A percentile compares a stretch with the other conserved stretches of the same genome.
phyloP scores from a whole-genome alignment of 2,113 vertebrate species.

The Vidua macroura region DNA sequence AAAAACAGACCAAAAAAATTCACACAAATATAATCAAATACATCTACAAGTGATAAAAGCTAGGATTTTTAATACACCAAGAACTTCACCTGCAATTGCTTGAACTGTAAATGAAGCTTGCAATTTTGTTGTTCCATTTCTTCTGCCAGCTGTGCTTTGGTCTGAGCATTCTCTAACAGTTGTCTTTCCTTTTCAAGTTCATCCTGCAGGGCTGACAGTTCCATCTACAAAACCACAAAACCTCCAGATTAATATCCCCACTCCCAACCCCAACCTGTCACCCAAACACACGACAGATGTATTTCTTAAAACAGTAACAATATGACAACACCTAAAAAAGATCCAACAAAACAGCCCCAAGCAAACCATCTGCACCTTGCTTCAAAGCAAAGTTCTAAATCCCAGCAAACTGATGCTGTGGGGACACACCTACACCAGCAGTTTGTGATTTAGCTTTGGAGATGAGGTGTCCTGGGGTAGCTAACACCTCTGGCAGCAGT shows the following conservation, averaged over 20 bases:
- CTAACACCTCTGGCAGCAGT: not conserved
- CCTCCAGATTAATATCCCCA: not conserved
- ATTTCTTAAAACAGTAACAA: not conserved
- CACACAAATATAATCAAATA: not conserved
- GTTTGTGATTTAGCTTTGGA: rapidly evolving
- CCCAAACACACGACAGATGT: not conserved
- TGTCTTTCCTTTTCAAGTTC: constrained; percentile 80
- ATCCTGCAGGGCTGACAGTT: constrained; percentile 75
- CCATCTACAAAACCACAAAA: constrained; percentile 67
- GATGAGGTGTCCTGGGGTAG: no score
- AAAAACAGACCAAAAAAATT: not conserved
- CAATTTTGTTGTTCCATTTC: constrained; percentile 75
- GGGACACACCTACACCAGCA: not conserved
- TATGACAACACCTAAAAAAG: not conserved
- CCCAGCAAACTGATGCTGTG: not conserved
- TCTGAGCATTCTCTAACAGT: constrained; percentile 72
- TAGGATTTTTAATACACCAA: not conserved
- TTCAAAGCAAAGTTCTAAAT: not conserved
- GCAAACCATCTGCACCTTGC: not conserved
- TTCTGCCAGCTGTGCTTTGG: constrained; percentile 70
- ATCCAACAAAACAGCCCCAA: not conserved
- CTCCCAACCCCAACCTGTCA: not conserved
- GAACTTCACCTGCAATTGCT: constrained; percentile 75
- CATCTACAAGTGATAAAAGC: not conserved
- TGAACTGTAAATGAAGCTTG: constrained; percentile 72